Conservation (phyloP, 2,888 invertebrate genomes). For the Diabrotica balteata region DNA sequence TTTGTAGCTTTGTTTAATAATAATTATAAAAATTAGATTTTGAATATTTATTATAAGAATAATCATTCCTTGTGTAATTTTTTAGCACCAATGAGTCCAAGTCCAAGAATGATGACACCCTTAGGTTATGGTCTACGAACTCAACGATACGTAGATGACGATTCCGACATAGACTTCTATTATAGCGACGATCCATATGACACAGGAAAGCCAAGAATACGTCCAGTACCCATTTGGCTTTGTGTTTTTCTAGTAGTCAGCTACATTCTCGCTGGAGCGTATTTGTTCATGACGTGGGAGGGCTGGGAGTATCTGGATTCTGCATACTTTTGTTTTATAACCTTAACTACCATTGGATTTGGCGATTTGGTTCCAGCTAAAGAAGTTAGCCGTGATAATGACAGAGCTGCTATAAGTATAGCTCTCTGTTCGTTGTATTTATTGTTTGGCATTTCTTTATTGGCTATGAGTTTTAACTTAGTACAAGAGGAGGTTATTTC, state of each 20-base stretch:
- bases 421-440: constrained; percentile 91
- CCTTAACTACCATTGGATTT: constrained; percentile 91
- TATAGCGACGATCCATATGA: constrained; percentile 52
- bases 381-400: constrained; percentile 59
- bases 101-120: constrained; percentile 73
- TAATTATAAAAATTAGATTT: too few relatives aligned
- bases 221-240: constrained; percentile 88
- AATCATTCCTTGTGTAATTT: neutral
- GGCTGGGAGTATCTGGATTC: constrained; percentile 86
- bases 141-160: constrained; percentile 65
- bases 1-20: too few relatives aligned
- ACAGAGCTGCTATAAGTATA: constrained; percentile 67
- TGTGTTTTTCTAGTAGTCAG: constrained; percentile 88
- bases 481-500: constrained; percentile 94
- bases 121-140: constrained; percentile 71
- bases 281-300: constrained; percentile 86
- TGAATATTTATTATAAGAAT: neutral
- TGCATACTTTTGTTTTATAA: constrained; percentile 93
- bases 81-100: constrained; percentile 57
- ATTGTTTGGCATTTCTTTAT: constrained; percentile 89
- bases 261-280: constrained; percentile 89
- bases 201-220: constrained; percentile 61
- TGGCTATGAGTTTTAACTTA: constrained; percentile 97
- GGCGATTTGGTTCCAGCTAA: constrained; percentile 92
- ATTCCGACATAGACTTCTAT: constrained; percentile 66